phyloP scores from a whole-genome alignment of 1,140 invertebrate genomes.

The Stegodyphus dumicola region DNA sequence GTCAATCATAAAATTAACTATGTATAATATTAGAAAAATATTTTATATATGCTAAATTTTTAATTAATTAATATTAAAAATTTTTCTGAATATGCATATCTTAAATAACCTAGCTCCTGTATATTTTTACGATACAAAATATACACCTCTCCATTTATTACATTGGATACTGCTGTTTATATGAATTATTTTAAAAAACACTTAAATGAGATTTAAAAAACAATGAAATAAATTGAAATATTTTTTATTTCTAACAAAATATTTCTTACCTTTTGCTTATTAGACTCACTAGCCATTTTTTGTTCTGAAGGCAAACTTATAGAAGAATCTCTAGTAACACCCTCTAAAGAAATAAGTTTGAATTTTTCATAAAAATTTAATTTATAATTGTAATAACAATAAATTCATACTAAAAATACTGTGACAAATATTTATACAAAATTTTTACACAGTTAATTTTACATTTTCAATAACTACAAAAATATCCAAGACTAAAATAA shows the following conservation, averaged over 20 bases:
- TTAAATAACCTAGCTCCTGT: too few species aligned
- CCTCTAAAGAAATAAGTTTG: constrained; percentile 20
- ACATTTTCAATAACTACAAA: too few species aligned
- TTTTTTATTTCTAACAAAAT: background rate
- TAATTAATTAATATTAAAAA: too few species aligned
- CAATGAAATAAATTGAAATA: too few species aligned
- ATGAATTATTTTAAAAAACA: background rate
- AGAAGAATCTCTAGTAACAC: constrained; percentile 23
- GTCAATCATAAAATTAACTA: too few species aligned
- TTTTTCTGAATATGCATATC: too few species aligned
- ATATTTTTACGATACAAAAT: too few species aligned
- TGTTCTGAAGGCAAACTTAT: constrained; percentile 40
- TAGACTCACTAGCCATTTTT: constrained; percentile 38
- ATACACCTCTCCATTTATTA: too few species aligned
- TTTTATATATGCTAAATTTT: too few species aligned
- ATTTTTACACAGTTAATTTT: background rate
- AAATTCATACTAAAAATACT: background rate
- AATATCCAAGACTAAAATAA: too few species aligned
- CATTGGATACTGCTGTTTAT: background rate
- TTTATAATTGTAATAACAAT: background rate
- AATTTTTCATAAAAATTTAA: background rate
- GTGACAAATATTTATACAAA: background rate
- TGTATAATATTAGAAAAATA: too few species aligned
- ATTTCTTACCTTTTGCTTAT: constrained; percentile 44
- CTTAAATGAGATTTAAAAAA: background rate